Evolutionary conservation across 2,113 vertebrate genomes (phyloP), one percentile per base, ranked within the genome.

Genomic region (Ailuropoda melanoleuca): DNA sequence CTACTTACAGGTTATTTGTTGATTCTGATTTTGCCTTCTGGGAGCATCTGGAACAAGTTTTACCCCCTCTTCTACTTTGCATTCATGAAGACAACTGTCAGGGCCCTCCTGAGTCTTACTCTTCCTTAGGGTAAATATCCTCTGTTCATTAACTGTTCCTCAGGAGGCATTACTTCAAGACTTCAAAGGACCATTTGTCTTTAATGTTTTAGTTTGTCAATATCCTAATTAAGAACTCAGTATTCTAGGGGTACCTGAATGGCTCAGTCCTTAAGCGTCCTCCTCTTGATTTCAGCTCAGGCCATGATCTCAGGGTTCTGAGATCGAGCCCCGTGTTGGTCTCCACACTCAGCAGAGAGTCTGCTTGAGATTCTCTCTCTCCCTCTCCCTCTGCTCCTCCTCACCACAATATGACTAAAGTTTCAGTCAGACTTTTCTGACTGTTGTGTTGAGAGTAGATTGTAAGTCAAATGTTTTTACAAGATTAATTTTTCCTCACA

Each of bases 401-500:
- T 64, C 31, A 64, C 62, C 62, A 64, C 43, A 43, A 43, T 43
- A 43, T 43, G 43, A 43, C 43, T 43, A 43, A 43, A 43, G 43
- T 43, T 43, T 43, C 6, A 43, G 43, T 43, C 43, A 43, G 43
- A 43, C 43, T 43, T 43, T 43, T 43, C 43, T 43, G 43, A 43
- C 43, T 43, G 43, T 6, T 43, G 43, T 43, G 43, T 43, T 43
- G 43, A 43, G 5, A 43, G 43, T 43, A 43, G 43, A 43, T 43
- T 43, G 43, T 43, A 43, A 43, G 43, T 43, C 43, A 43, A 43
- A 43, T 43, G 43, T 43, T 43, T 43, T 50, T 93, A 64, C 1
- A 95, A 92, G 50, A 53, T 90, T 70, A 93, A 95, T 90, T 72
- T 96, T 94, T 89, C 34, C 24, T 66, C 94, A 92, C 17, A 95